Evolutionary conservation across 1,140 invertebrate species (phyloP).

Genomic region (Pachyrhynchus sulphureomaculatus): DNA sequence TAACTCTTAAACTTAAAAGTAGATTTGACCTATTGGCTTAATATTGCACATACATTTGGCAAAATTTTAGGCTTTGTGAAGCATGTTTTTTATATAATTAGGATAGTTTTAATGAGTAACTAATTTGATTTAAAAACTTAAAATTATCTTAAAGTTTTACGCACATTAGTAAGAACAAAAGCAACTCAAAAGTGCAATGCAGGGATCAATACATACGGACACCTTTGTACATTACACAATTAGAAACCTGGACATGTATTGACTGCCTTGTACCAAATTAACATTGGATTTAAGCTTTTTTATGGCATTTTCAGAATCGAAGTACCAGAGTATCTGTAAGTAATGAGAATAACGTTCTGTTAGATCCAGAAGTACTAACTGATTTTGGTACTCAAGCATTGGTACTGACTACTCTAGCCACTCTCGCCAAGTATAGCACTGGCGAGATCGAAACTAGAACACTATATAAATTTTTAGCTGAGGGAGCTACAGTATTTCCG

Average conservation of each 20-base stretch:
- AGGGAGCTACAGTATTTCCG: slow-evolving; percentile 94
- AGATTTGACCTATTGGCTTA: too few relatives aligned
- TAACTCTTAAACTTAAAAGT: too few relatives aligned
- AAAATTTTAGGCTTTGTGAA: too few relatives aligned
- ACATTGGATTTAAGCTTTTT: too few relatives aligned
- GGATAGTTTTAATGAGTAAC: slow-evolving; percentile 45
- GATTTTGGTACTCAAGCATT: slow-evolving; percentile 92
- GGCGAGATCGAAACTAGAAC: slow-evolving; percentile 93
- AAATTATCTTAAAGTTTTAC: slow-evolving; percentile 62
- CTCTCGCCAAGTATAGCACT: slow-evolving; percentile 95
- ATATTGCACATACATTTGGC: too few relatives aligned
- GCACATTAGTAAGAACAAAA: slow-evolving; percentile 42
- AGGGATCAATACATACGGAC: too few relatives aligned
- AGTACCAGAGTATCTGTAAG: slow-evolving; percentile 81
- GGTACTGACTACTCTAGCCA: slow-evolving; percentile 91
- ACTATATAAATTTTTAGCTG: slow-evolving; percentile 94
- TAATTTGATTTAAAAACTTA: background rate
- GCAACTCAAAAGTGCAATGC: slow-evolving; percentile 60
- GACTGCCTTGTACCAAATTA: too few relatives aligned
- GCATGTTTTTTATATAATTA: slow-evolving; percentile 59
- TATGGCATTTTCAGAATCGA: slow-evolving; percentile 59
- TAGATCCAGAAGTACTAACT: slow-evolving; percentile 90
- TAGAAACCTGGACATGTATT: too few relatives aligned
- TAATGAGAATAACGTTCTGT: slow-evolving; percentile 92
- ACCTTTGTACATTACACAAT: too few relatives aligned